Base-by-base conservation (phyloP, 2,113 vertebrate species). In the Cromileptes altivelis region DNA sequence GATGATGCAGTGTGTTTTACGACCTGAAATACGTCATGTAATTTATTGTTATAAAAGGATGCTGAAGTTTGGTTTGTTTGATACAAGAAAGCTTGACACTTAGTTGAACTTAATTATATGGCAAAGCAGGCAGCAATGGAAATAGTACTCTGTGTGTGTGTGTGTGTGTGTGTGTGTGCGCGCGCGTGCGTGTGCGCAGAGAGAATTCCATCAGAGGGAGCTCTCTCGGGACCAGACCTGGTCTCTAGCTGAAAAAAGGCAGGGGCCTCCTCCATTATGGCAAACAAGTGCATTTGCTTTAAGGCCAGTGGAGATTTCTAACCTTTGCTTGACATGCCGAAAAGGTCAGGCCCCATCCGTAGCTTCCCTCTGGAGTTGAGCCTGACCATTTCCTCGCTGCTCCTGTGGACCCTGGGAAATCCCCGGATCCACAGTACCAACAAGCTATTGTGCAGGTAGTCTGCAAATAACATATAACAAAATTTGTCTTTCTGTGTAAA, bases 251-350 rank as follows among this genome's bases (percentile, higher is more conserved):
- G 76, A 70, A 84, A 90, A 88, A 89, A 90, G 88, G 85, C 89
- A 87, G 85, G 83, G 90, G 86, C 78, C 84, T 93, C 84, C 91
- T 95, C 94, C 92, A 90, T 95, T 95, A 95, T 92, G 89, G 93
- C 91, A 95, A 95, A 94, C 94, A 90, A 95, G 93, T 94, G 91
- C 92, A 91, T 95, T 94, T 94, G 93, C 92, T 96, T 95, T 93
- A 94, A 94, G 94, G 95, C 94, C 94, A 95, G 91, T 92, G 89
- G 93, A 95, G 93, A 95, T 95, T 96, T 95, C 94, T 96, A 94
- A 96, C 95, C 95, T 96, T 96, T 96, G 94, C 88, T 86, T 96
- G 95, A 95, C 95, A 94, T 91, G 78, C 78, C 19, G 90, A 92
- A 95, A 96, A 96, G 94, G 95, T 95, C 94, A 95, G 86, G 88